A percentile compares a stretch with the other conserved stretches of the same genome.
phyloP scores from a whole-genome alignment of 2,113 vertebrate genomes.

The Chloebia gouldiae region DNA sequence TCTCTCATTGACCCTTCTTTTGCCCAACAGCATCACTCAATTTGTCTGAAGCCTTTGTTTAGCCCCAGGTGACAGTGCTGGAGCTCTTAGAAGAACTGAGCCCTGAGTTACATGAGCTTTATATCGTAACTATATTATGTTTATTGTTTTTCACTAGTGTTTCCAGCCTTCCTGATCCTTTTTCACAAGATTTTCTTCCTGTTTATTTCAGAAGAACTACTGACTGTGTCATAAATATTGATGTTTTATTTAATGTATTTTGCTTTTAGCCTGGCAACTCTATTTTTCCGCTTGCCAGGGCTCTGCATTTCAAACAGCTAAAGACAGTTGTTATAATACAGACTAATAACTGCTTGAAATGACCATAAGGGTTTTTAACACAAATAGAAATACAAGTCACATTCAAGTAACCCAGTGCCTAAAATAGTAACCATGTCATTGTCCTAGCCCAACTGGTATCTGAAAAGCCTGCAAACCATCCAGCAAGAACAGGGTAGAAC shows the following conservation, averaged over 20 bases:
- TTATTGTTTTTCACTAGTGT: background rate
- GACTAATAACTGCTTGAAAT: conserved; percentile 57
- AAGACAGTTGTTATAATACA: conserved; percentile 42
- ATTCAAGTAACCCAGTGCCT: conserved; percentile 49
- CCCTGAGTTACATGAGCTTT: background rate
- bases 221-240: conserved; percentile 39
- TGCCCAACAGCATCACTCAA: background rate
- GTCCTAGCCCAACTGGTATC: conserved; percentile 48
- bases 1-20: background rate
- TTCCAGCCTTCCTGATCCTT: background rate
- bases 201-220: conserved; percentile 28
- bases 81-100: background rate
- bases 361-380: conserved; percentile 29
- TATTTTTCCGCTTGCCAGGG: background rate
- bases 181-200: conserved; percentile 23
- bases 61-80: background rate
- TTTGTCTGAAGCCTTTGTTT: background rate
- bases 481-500: conserved; percentile 63
- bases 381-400: conserved; percentile 63
- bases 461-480: conserved; percentile 60
- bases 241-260: conserved; percentile 38
- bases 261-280: conserved; percentile 1
- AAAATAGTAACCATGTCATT: conserved; percentile 54
- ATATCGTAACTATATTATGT: background rate
- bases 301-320: conserved; percentile 21